phyloP scores from a whole-genome alignment of 2,888 invertebrate genomes.

The Podabrus alpinus region DNA sequence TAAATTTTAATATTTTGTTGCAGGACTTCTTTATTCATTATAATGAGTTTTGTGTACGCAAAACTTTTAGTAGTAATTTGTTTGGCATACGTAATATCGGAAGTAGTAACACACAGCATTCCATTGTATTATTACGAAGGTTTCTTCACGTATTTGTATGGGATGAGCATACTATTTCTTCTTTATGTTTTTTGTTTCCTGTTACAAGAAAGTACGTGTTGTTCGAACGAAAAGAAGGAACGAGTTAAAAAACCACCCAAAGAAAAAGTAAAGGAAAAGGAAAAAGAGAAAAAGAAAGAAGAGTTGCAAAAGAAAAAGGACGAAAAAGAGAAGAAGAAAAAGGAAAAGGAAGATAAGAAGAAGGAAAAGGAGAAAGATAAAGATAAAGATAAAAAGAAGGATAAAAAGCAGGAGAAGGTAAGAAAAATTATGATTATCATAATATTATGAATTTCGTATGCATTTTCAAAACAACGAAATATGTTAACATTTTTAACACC shows the following conservation, averaged over 20 bases:
- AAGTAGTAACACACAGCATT: slow-evolving; percentile 90
- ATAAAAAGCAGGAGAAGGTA: slow-evolving; percentile 60
- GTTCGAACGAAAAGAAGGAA: slow-evolving; percentile 68
- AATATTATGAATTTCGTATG: neutral
- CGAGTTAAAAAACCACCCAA: slow-evolving; percentile 56
- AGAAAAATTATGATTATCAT: slow-evolving; percentile 20
- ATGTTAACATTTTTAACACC: slow-evolving; percentile 21
- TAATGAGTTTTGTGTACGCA: slow-evolving; percentile 95
- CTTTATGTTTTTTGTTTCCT: slow-evolving; percentile 94
- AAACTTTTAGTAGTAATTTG: slow-evolving; percentile 92
- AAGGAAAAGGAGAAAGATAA: slow-evolving; percentile 65
- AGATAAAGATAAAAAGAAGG: slow-evolving; percentile 49
- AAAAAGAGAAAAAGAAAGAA: slow-evolving; percentile 59
- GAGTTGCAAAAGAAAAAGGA: slow-evolving; percentile 63
- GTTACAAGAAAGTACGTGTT: slow-evolving; percentile 87
- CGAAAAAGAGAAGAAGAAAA: slow-evolving; percentile 63
- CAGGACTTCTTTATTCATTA: slow-evolving; percentile 93
- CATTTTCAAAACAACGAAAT: slow-evolving; percentile 7
- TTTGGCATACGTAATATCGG: slow-evolving; percentile 91
- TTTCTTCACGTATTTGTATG: slow-evolving; percentile 92
- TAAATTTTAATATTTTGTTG: slow-evolving; percentile 45
- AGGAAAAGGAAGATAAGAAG: slow-evolving; percentile 65
- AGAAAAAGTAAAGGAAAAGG: slow-evolving; percentile 56
- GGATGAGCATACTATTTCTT: slow-evolving; percentile 89
- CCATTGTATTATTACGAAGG: slow-evolving; percentile 93